These are phyloP conservation scores for Oryzias javanicus DNA, from an alignment of 2,113 vertebrate genomes.

Conservation along the genomic window DNA sequence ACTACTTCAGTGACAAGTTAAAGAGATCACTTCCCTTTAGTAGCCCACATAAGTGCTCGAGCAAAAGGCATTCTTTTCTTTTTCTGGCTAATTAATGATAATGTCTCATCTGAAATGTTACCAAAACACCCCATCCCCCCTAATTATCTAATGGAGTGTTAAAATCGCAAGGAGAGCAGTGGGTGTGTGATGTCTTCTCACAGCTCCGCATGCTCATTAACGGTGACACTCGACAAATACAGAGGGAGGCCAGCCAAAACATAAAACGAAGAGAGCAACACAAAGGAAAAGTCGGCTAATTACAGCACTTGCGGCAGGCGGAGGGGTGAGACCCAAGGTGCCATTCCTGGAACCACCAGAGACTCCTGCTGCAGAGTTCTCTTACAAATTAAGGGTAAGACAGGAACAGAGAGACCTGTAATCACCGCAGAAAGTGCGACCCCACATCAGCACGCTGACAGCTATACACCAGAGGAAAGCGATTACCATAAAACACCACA, in stretches of 20 bases:
- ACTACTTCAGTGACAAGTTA: slow-evolving; percentile 55
- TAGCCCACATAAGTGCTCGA: slow-evolving; percentile 36
- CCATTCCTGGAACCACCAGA: slow-evolving; percentile 39
- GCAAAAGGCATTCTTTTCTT: slow-evolving; percentile 56
- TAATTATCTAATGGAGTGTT: slow-evolving; percentile 71
- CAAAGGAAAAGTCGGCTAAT: slow-evolving; percentile 68
- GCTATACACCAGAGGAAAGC: slow-evolving; percentile 13
- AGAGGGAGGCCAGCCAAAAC: slow-evolving; percentile 45
- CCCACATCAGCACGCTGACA: slow-evolving; percentile 34
- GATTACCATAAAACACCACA: slow-evolving; percentile 39
- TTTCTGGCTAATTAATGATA: slow-evolving; percentile 68
- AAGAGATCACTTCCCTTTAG: slow-evolving; percentile 54
- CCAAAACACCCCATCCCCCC: slow-evolving; percentile 64
- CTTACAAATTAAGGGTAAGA: slow-evolving; percentile 42
- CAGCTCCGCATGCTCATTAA: slow-evolving; percentile 64
- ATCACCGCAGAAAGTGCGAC: slow-evolving; percentile 24
- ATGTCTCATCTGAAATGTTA: slow-evolving; percentile 63
- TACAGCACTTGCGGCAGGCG: slow-evolving; percentile 49
- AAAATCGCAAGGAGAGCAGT: slow-evolving; percentile 49
- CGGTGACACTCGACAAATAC: slow-evolving; percentile 55
- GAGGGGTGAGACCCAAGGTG: slow-evolving; percentile 60
- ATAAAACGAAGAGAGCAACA: slow-evolving; percentile 35
- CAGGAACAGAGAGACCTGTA: slow-evolving; percentile 45
- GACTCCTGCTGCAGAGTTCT: slow-evolving; percentile 34
- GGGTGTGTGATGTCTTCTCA: slow-evolving; percentile 52